A percentile compares a stretch with the other conserved stretches of the same genome.
Conservation (phyloP, 2,888 invertebrate genomes). For the Drosophila subquinaria region DNA sequence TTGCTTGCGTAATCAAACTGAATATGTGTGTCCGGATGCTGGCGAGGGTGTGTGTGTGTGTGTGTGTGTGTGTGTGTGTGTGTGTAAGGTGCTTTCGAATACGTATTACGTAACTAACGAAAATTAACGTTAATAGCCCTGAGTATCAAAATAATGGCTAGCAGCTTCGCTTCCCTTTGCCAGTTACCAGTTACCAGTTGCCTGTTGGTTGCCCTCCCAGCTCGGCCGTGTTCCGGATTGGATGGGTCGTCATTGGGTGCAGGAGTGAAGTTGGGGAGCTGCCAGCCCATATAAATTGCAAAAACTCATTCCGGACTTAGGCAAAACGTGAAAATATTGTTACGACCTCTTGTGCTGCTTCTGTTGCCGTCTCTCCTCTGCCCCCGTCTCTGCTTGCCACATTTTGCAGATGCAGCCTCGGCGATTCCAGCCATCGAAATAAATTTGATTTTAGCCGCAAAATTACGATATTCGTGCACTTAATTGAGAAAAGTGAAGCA, state of each 20-base stretch:
- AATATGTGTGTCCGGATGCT: slow-evolving; percentile 36
- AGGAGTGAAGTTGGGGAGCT: slow-evolving; percentile 16
- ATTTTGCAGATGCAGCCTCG: slow-evolving; percentile 24
- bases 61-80: slow-evolving; percentile 13
- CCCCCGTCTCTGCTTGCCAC: not conserved
- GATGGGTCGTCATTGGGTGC: slow-evolving; percentile 16
- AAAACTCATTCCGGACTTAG: slow-evolving; percentile 81
- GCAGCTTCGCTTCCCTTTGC: slow-evolving; percentile 37
- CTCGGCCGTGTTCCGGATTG: slow-evolving; percentile 39
- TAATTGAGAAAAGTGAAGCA: slow-evolving; percentile 76
- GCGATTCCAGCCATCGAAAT: slow-evolving; percentile 61
- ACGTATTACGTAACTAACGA: slow-evolving; percentile 81
- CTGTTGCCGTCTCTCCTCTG: not conserved
- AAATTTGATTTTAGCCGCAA: slow-evolving; percentile 76
- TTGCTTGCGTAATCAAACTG: slow-evolving; percentile 68
- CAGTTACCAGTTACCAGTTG: slow-evolving; percentile 43
- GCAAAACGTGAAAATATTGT: slow-evolving; percentile 83
- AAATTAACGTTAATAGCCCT: slow-evolving; percentile 81
- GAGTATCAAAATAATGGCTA: slow-evolving; percentile 78
- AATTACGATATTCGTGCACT: slow-evolving; percentile 67
- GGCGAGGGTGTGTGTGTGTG: slow-evolving; percentile 13
- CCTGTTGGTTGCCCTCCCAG: slow-evolving; percentile 53
- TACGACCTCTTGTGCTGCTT: slow-evolving; percentile 69
- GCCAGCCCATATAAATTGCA: slow-evolving; percentile 68
- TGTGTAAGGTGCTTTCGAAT: slow-evolving; percentile 76